phyloP scores from a whole-genome alignment of 2,113 vertebrate species.

The Melanostigma gelatinosum region DNA sequence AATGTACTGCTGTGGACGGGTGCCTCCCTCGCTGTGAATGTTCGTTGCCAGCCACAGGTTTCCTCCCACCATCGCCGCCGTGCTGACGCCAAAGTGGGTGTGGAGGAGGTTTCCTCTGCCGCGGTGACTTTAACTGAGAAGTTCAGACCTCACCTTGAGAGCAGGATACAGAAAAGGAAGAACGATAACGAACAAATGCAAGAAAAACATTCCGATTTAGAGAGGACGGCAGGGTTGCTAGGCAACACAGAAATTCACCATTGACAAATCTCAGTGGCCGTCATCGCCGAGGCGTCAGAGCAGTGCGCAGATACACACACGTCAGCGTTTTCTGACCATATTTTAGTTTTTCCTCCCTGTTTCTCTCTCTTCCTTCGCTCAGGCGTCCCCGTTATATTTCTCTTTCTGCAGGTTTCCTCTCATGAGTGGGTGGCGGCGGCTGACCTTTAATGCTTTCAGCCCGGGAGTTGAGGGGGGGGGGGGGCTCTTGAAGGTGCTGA shows the following conservation, averaged over 20 bases:
- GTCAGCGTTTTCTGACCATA: constrained; percentile 10
- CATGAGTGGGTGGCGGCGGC: constrained; percentile 13
- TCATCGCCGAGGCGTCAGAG: constrained; percentile 71
- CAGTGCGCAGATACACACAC: constrained; percentile 17
- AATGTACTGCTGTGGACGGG: too few relatives aligned
- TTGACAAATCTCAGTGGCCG: constrained; percentile 70
- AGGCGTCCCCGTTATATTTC: background rate
- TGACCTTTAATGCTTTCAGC: constrained; percentile 40
- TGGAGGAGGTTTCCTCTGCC: constrained; percentile 37
- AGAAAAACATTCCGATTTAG: constrained; percentile 21
- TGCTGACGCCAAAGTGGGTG: background rate
- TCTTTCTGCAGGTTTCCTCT: constrained; percentile 1
- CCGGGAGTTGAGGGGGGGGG: background rate
- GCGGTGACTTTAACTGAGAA: background rate
- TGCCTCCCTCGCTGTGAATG: constrained; percentile 1
- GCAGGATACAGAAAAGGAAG: background rate
- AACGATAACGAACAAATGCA: constrained; percentile 30
- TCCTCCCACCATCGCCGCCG: constrained; percentile 19
- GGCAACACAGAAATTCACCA: constrained; percentile 79
- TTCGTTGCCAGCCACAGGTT: constrained; percentile 2
- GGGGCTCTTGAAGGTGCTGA: constrained; percentile 12
- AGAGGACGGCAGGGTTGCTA: constrained; percentile 76
- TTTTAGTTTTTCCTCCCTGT: constrained; percentile 2
- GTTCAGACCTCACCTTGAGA: constrained; percentile 24
- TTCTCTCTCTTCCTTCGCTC: background rate